Percentiles rank a stretch among this genome's conserved stretches.
phyloP scores from a whole-genome alignment of 2,888 invertebrate genomes.

The Rugalucina vietnamica region DNA sequence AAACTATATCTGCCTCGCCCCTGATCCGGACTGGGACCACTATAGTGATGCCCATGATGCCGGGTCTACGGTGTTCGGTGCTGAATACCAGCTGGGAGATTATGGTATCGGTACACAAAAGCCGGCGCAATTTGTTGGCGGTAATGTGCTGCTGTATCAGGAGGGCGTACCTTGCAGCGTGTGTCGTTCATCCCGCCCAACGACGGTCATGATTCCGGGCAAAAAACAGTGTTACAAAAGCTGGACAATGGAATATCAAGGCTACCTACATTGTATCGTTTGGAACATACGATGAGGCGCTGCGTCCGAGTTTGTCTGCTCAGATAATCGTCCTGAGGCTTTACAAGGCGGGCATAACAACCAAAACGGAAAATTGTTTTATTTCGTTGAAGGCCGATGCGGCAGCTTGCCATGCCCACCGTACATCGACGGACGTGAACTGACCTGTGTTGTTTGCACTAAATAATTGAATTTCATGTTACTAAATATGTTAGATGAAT shows the following conservation, averaged over 20 bases:
- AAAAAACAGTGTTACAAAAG: constrained; percentile 21
- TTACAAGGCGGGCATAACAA: constrained; percentile 11
- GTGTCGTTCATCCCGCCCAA: neutral
- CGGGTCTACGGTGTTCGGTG: neutral
- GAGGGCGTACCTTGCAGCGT: constrained; percentile 37
- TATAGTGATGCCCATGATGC: neutral
- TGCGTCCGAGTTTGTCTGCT: constrained; percentile 30
- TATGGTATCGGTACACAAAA: no score
- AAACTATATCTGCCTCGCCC: neutral
- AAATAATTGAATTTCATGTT: no score
- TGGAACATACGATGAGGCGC: neutral
- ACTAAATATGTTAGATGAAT: no score
- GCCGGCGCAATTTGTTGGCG: no score
- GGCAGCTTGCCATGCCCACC: constrained; percentile 33
- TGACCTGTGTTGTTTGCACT: constrained; percentile 46
- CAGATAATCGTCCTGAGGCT: constrained; percentile 1
- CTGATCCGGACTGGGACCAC: neutral
- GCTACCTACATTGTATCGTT: constrained; percentile 24
- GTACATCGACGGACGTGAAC: constrained; percentile 38
- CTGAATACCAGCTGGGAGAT: constrained; percentile 2
- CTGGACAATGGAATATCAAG: constrained; percentile 38
- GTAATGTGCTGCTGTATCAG: neutral
- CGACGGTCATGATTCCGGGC: constrained; percentile 32
- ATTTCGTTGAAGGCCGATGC: constrained; percentile 20
- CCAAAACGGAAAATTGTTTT: constrained; percentile 24